Base-by-base conservation (phyloP, 2,113 vertebrate species). In the Chiloscyllium plagiosum region DNA sequence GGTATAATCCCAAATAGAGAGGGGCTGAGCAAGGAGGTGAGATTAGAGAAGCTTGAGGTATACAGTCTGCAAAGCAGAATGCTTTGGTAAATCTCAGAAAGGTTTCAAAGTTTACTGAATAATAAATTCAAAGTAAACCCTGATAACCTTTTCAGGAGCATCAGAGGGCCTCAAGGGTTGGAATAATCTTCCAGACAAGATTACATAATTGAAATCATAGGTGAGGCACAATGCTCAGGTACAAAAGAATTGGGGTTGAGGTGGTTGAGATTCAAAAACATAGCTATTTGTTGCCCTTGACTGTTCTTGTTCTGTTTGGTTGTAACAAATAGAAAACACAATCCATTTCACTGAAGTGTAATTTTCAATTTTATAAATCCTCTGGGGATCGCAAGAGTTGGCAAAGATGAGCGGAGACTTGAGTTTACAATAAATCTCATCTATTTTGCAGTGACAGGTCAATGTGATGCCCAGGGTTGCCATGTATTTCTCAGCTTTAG, bases 361-460 rank as follows among this genome's bases (percentile, higher is more conserved):
- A 15, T 42, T 90, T 69, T 94, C 65, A 94, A 94, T 94, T 94
- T 87, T 29, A 33, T 94, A 92, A 56, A 47, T 42, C 47, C 42
- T 76, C 72, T n/a, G 92, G 89, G 80, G 56, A 93, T 85, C 87
- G 42, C 22, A 19, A 66, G 47, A 95, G 17, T 90, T 85, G 61
- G 1, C 52, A 37, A 56, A 96, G 42, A 33, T 69, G 93, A 95
- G 86, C 33, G 37, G 17, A 83, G 13, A 37, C 69, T 56, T 69
- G 61, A 50, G 42, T 66, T 95, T 80, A 93, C 93, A 96, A 96
- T 96, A 96, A 95, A 96, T 96, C 96, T 95, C 92, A 96, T 96
- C 89, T 96, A 95, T 96, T 95, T 96, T 96, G 4, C 24, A 56
- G 90, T 96, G 95, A 96, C 96, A 96, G 95, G 96, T 96, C 96